These are phyloP conservation scores for Saccostrea cuccullata DNA, from an alignment of 1,140 invertebrate genomes.

Conservation along the genomic window DNA sequence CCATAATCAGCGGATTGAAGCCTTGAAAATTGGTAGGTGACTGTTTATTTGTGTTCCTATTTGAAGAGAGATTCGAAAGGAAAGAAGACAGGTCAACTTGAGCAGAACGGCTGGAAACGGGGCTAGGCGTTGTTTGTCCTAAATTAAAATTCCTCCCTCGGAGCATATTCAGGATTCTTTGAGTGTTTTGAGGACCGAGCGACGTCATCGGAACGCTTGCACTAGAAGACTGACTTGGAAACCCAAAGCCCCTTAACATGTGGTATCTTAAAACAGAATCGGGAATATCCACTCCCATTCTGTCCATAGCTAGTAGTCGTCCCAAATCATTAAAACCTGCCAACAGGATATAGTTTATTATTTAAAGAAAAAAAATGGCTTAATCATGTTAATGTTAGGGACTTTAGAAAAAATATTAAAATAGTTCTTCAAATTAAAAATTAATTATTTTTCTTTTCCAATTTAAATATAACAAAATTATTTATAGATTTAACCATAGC, in stretches of 20 bases:
- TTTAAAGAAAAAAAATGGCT: not conserved
- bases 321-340: conserved; percentile 5
- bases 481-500: not conserved
- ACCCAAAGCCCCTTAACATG: not conserved
- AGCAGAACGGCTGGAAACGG: not conserved
- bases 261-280: not conserved
- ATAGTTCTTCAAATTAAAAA: not conserved
- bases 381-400: not conserved
- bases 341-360: not conserved
- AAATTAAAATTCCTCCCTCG: not conserved
- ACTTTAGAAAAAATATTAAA: not conserved
- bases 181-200: not conserved
- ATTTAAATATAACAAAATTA: not conserved
- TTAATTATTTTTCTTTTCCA: not conserved
- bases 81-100: not conserved
- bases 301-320: conserved; percentile 7
- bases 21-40: not conserved
- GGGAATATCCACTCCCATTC: conserved; percentile 1
- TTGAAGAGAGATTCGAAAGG: not conserved
- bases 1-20: not conserved
- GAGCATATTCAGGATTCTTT: not conserved
- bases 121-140: not conserved
- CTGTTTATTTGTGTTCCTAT: not conserved
- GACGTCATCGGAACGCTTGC: not conserved
- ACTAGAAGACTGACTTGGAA: not conserved